Percentiles rank a stretch among this genome's conserved stretches.
These are phyloP conservation scores for Digitonthophagus gazella DNA, from an alignment of 2,888 invertebrate genomes.

Conservation along the genomic window DNA sequence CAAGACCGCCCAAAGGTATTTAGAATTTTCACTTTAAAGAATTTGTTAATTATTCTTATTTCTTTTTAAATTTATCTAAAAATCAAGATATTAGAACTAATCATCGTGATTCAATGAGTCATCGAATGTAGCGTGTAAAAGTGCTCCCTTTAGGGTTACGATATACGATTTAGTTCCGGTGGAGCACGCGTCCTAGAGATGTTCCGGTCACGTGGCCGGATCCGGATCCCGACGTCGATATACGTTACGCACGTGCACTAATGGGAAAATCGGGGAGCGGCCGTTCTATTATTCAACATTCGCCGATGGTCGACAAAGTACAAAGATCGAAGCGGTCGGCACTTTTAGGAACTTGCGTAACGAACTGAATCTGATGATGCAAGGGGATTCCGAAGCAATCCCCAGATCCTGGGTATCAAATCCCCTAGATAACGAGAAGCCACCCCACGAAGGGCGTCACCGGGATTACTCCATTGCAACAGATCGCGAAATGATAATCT, in stretches of 20 bases:
- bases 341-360: not conserved
- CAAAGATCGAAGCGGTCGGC: not conserved
- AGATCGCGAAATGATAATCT: constrained; percentile 33
- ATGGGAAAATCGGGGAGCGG: constrained; percentile 19
- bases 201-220: constrained; percentile 51
- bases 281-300: not conserved
- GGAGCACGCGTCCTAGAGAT: constrained; percentile 43
- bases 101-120: not conserved
- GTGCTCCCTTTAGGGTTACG: constrained; percentile 11
- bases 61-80: not conserved
- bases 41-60: not conserved
- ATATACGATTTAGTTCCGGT: constrained; percentile 39
- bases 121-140: constrained; percentile 8
- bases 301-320: not conserved
- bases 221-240: constrained; percentile 36
- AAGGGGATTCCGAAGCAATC: constrained; percentile 19
- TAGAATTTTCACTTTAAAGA: not conserved
- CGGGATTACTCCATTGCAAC: not conserved
- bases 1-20: constrained; percentile 43
- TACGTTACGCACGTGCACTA: constrained; percentile 35
- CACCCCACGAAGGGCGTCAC: constrained; percentile 15
- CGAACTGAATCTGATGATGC: constrained; percentile 8
- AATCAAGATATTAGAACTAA: too few species aligned
- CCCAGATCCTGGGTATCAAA: constrained; percentile 17
- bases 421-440: not conserved